Conservation (phyloP, 2,888 invertebrate species). For the Agelastica alni region DNA sequence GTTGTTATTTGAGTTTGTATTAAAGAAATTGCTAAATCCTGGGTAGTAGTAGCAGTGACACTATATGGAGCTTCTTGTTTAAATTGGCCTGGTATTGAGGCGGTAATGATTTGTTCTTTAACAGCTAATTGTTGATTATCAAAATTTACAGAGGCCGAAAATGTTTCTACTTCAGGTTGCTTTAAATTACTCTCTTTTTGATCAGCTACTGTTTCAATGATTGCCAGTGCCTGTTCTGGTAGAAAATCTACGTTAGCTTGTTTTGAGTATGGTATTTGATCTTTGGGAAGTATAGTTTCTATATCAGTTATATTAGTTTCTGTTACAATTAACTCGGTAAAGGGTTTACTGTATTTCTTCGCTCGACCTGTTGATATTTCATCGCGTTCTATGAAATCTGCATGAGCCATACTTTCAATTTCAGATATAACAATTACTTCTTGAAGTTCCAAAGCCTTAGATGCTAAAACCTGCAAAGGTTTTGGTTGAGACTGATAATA, state of each 20-base stretch:
- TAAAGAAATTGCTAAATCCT: constrained; percentile 57
- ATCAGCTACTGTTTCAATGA: constrained; percentile 62
- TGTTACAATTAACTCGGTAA: constrained; percentile 60
- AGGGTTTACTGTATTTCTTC: constrained; percentile 57
- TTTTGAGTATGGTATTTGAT: constrained; percentile 61
- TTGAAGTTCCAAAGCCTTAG: constrained; percentile 55
- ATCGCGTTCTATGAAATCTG: constrained; percentile 56
- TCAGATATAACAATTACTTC: constrained; percentile 58
- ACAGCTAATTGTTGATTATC: constrained; percentile 59
- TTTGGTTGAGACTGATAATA: constrained; percentile 51
- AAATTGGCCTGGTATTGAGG: constrained; percentile 57
- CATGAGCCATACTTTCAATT: constrained; percentile 56
- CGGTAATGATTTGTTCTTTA: constrained; percentile 57
- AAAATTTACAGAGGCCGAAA: constrained; percentile 61
- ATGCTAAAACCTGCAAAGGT: constrained; percentile 54
- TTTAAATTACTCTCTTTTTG: constrained; percentile 60
- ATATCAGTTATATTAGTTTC: constrained; percentile 63
- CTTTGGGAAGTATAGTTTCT: constrained; percentile 56
- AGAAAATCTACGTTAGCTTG: constrained; percentile 61
- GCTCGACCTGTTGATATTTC: constrained; percentile 57
- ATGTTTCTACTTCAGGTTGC: constrained; percentile 53
- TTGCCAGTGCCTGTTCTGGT: constrained; percentile 64
- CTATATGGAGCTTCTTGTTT: constrained; percentile 54
- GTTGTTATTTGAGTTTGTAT: constrained; percentile 56
- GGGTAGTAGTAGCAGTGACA: constrained; percentile 55